Evolutionary conservation across 2,113 vertebrate species (phyloP).

Genomic region (Sebastes fasciatus): DNA sequence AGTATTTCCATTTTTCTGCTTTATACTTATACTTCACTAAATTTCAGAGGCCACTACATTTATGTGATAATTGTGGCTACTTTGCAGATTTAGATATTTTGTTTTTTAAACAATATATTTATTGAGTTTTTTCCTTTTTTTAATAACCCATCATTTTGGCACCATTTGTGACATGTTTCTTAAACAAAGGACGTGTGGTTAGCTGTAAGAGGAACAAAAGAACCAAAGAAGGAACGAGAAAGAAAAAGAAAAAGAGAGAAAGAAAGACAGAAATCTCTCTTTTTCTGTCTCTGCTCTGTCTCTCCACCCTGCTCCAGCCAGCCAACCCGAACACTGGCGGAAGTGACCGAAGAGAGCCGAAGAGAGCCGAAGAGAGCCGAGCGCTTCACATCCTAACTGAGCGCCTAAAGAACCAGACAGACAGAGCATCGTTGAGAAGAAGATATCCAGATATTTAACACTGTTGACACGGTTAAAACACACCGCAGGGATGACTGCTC

Average conservation of each 20-base stretch:
- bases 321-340: slow-evolving; percentile 20
- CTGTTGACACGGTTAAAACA: background rate
- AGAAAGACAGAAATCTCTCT: too few species aligned
- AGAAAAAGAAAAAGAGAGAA: background rate
- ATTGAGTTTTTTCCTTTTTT: too few species aligned
- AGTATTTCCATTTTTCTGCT: too few species aligned
- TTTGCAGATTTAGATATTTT: too few species aligned
- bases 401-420: background rate
- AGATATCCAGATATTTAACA: background rate
- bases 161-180: too few species aligned
- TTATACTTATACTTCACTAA: too few species aligned
- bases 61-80: too few species aligned
- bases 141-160: too few species aligned
- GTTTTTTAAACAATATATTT: too few species aligned
- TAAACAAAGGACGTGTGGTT: too few species aligned
- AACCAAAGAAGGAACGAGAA: slow-evolving; percentile 1
- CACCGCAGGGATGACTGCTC: slow-evolving; percentile 69
- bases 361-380: background rate
- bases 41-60: too few species aligned
- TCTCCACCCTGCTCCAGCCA: background rate
- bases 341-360: slow-evolving; percentile 30
- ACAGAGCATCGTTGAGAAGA: too few species aligned
- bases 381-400: background rate
- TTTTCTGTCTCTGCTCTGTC: background rate
- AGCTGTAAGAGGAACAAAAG: background rate